These are phyloP conservation scores for Adelges cooleyi DNA, from an alignment of 1,140 invertebrate genomes.

Conservation along the genomic window DNA sequence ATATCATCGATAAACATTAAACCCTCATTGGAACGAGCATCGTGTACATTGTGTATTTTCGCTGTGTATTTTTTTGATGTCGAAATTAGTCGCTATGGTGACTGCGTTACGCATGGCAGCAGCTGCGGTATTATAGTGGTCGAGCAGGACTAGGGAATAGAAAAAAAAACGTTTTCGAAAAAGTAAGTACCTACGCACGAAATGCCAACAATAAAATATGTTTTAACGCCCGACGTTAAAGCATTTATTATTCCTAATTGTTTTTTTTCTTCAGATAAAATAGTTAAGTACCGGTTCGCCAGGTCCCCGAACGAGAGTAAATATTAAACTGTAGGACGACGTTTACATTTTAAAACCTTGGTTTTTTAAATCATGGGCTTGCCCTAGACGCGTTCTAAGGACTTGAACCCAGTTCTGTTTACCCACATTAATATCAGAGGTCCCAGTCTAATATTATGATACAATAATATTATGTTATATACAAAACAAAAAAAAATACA, in stretches of 20 bases:
- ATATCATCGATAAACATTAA: neutral
- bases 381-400: constrained; percentile 3
- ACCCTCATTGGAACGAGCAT: neutral
- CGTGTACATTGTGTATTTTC: neutral
- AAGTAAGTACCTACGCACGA: neutral
- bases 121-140: neutral
- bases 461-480: too few species aligned
- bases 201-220: neutral
- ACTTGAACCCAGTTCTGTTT: too few species aligned
- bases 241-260: neutral
- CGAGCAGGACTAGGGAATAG: neutral
- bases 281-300: neutral
- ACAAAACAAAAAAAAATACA: too few species aligned
- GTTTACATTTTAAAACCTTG: constrained; percentile 18
- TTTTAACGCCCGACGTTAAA: neutral
- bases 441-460: too few species aligned
- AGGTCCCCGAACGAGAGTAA: neutral
- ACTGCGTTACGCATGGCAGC: neutral
- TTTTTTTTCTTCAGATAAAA: neutral
- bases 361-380: too few species aligned
- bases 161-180: neutral
- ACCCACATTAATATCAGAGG: too few species aligned
- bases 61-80: neutral
- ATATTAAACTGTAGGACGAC: neutral
- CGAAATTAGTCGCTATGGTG: constrained; percentile 4